Evolutionary conservation across 1,140 invertebrate genomes (phyloP).

Genomic region (Phthorimaea operculella): DNA sequence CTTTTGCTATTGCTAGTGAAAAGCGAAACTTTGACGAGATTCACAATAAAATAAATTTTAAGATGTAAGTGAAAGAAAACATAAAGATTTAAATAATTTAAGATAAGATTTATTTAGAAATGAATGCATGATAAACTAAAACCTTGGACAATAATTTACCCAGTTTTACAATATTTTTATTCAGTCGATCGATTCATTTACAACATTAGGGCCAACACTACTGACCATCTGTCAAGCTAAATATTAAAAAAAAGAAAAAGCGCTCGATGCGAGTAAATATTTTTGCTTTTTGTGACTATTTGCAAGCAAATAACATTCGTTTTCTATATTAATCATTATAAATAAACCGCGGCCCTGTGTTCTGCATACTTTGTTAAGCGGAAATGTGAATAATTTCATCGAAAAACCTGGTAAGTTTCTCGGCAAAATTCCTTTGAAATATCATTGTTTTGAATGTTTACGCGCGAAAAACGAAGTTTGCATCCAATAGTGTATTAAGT

Average conservation of each 20-base stretch:
- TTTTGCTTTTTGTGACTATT: background rate
- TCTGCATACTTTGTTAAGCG: background rate
- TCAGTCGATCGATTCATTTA: background rate
- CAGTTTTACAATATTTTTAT: no score
- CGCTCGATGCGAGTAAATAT: background rate
- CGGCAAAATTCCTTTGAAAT: constrained; percentile 15
- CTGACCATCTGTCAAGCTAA: background rate
- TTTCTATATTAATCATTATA: background rate
- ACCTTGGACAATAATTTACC: no score
- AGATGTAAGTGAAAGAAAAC: no score
- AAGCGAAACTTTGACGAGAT: no score
- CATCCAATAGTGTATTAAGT: background rate
- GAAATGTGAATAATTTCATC: background rate
- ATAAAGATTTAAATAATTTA: no score
- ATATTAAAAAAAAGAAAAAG: background rate
- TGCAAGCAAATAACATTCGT: background rate
- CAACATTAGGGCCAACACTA: background rate
- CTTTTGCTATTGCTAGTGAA: no score
- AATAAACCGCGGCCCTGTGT: background rate
- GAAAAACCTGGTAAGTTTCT: background rate
- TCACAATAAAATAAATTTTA: no score
- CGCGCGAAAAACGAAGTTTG: constrained; percentile 32
- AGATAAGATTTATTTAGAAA: no score
- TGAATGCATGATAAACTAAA: no score
- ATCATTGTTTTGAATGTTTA: constrained; percentile 33